Base-by-base conservation (phyloP, 2,888 invertebrate genomes). In the Atethmia centrago region DNA sequence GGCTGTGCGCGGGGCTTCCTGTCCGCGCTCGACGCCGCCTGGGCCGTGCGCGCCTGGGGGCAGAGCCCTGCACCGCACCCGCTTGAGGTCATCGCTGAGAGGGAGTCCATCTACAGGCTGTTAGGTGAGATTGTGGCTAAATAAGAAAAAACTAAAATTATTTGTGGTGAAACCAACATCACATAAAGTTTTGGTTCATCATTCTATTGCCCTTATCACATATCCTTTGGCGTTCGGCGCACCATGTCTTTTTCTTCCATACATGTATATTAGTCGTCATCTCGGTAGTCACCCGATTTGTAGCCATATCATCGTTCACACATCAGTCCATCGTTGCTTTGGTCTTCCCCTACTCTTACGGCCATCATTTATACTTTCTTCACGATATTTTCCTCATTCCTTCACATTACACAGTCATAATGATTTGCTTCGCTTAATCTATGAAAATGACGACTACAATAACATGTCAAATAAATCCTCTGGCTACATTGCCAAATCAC, bases 1-100 rank as follows among this genome's bases (percentile, higher is more conserved):
- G 99, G 99, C 1, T 99, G 99, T 95, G 99, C 99, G 0, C 97
- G 99, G 72, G 99, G 99, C 21, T 99, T 99, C 93, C 97, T 99
- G 3, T 99, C 99, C 31, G 98, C 99, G 7, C 97, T 99, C 94
- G 99, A 99, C 96, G 98, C 99, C 0, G 99, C 99, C 21, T 99
- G 99, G 99, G 98, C 99, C 81, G 98, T 99, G 75, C 97, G 98
- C 85, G 96, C 98, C 74, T 99, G 99, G 98, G 97, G 98, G 0
- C 96, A 97, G 59, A 84, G 64, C 28, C 97, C 97, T 1, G 92
- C 96, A 71, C 94, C 96, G 9, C 98, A 98, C 79, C 98, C 99
- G 0, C 95, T 99, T 25, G 98, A 98, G 88, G 98, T 99, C 36
- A 95, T 99, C 68, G 99, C 99, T 0, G 99, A 99, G 94, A 96